phyloP scores from a whole-genome alignment of 2,797 vertebrate genomes.

The Sorex maritimensis region DNA sequence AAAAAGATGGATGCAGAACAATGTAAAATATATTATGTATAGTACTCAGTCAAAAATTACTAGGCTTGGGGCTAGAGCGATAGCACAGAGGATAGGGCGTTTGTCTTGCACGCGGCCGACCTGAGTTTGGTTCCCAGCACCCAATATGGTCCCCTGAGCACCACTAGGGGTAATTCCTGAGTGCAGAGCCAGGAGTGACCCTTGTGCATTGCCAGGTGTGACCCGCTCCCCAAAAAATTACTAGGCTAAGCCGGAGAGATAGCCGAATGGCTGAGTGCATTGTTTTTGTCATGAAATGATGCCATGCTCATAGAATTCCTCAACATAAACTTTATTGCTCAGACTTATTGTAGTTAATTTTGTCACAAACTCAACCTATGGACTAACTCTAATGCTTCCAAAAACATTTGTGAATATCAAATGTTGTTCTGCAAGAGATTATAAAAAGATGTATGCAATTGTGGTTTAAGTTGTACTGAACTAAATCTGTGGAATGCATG shows the following conservation, averaged over 20 bases:
- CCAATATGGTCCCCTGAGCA: too few relatives aligned
- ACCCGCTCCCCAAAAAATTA: too few relatives aligned
- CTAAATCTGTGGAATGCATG: slow-evolving; percentile 99
- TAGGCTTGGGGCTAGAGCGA: neutral
- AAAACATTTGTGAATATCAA: slow-evolving; percentile 93
- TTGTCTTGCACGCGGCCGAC: too few relatives aligned
- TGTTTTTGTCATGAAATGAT: slow-evolving; percentile 89
- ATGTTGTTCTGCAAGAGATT: slow-evolving; percentile 95
- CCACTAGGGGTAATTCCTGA: too few relatives aligned
- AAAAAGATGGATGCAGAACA: neutral
- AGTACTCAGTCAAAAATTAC: neutral
- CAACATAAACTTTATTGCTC: slow-evolving; percentile 91
- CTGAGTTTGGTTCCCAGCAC: too few relatives aligned
- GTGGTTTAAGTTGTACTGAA: slow-evolving; percentile 95
- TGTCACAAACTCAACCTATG: slow-evolving; percentile 93
- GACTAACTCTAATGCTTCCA: slow-evolving; percentile 94
- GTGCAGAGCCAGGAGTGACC: too few relatives aligned
- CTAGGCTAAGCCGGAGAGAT: neutral
- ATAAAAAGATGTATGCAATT: slow-evolving; percentile 94
- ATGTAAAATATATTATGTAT: neutral
- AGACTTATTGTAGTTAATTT: slow-evolving; percentile 91
- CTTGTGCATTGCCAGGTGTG: too few relatives aligned
- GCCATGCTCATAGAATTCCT: slow-evolving; percentile 83
- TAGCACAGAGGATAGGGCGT: too few relatives aligned
- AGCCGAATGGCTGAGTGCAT: too few relatives aligned